Base-by-base conservation (phyloP, 2,113 vertebrate species). In the Glareola pratincola region DNA sequence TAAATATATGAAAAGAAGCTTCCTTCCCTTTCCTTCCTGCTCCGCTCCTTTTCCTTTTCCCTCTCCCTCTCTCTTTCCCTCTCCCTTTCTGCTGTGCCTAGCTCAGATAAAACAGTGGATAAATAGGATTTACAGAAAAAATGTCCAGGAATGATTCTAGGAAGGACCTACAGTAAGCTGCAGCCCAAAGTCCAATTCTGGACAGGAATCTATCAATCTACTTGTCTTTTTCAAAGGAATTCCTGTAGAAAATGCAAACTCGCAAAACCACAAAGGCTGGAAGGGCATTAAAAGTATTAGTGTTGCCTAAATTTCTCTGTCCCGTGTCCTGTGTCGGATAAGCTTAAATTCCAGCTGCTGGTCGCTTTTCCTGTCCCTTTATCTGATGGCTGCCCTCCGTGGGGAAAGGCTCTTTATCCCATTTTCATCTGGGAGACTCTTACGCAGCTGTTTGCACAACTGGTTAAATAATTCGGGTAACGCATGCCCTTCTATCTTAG, bases 331-430 rank as follows among this genome's bases (percentile, higher is more conserved):
- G 41, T 12, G 41, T 41, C 41, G 12, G 41, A 13, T 41, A 41
- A 41, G 88, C 37, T 78, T 51, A 34, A 89, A 83, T 62, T 91
- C 3, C 2, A 91, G 90, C 91, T 93, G 60, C 57, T 66, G 80
- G 92, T 92, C 77, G 12, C 60, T 95, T 74, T 87, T 90, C 51
- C 51, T 57, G 67, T 87, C 71, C 64, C 56, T 96, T 92, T 94
- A 89, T 85, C 94, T 94, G 79, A 84, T 95, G 91, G 41, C 60
- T 92, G 96, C 92, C 83, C 96, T 96, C 92, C 71, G 83, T 30
- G 20, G 89, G 89, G 93, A 95, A 88, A 71, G 78, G 48, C 56
- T 67, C 76, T 96, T 88, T 64, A 95, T 91, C 62, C 50, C 14
- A 4, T 96, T 97, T 94, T 93, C 76, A 90, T 96, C 69, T 94